A percentile compares a stretch with the other conserved stretches of the same genome.
Conservation (phyloP, 2,888 invertebrate genomes). For the Apamea monoglypha region DNA sequence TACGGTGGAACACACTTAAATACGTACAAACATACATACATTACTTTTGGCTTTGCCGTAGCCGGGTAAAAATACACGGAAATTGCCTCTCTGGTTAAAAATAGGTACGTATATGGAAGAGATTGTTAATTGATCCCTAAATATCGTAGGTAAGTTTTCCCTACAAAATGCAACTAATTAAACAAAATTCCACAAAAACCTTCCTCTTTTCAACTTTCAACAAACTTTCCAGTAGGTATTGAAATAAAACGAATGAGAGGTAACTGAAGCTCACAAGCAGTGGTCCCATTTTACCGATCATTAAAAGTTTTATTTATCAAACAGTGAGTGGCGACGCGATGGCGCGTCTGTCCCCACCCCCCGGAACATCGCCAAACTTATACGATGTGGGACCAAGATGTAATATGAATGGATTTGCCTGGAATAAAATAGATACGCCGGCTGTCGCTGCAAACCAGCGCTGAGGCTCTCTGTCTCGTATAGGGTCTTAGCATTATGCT, state of each 20-base stretch:
- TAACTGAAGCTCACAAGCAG: slow-evolving; percentile 20
- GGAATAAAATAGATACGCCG: neutral
- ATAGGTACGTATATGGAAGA: neutral
- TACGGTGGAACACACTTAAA: no score
- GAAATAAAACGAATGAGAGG: slow-evolving; percentile 37
- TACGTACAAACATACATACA: no score
- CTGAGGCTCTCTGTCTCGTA: no score
- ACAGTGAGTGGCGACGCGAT: slow-evolving; percentile 57
- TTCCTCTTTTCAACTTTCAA: slow-evolving; percentile 8
- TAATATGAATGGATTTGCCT: slow-evolving; percentile 12
- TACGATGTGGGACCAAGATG: slow-evolving; percentile 24
- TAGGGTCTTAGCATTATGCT: no score
- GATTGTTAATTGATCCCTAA: neutral
- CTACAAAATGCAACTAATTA: slow-evolving; percentile 15
- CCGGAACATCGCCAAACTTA: slow-evolving; percentile 69
- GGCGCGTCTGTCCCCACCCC: slow-evolving; percentile 66
- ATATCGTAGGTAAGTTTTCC: neutral
- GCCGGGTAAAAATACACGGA: neutral
- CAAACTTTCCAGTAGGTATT: slow-evolving; percentile 35
- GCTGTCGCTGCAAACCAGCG: no score
- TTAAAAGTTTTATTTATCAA: slow-evolving; percentile 69
- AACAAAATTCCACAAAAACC: slow-evolving; percentile 15
- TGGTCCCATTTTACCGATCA: slow-evolving; percentile 57
- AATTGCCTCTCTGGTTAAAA: neutral
- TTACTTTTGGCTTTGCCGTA: no score